Base-by-base conservation (phyloP, 35 echinoderm and acorn worm species). In the Strongylocentrotus purpuratus region DNA sequence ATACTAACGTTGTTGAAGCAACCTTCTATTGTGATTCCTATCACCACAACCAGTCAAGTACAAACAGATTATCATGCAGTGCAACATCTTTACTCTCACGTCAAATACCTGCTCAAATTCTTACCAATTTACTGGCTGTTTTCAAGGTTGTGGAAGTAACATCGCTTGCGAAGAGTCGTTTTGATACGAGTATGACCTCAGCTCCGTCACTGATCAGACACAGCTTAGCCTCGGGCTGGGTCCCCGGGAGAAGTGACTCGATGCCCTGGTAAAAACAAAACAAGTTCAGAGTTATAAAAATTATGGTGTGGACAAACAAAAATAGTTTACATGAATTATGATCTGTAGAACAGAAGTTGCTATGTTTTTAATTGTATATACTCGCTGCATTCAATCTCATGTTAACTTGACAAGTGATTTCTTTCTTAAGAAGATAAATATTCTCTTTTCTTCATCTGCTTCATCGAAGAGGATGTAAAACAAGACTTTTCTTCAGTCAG, bases 121-220 rank as follows among this genome's bases (percentile, higher is more conserved):
- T 88, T 33, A 96, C 95, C 95, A 94, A 88, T 60, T 96, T 96
- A 45, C 95, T 96, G 15, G 95, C 95, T 25, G 93, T 94, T 88
- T 94, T 86, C 2, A 96, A 35, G 22, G 92, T 92, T 22, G 94
- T 96, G 7, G 95, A 96, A 32, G 94, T 65, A 5, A 94, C 85
- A 50, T 94, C 92, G 52, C 92, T 96, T n/a, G 95, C 92, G 50
- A 96, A 96, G 45, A 96, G 91, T 94, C 85, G 88, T 33, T 96
- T 96, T 41, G 92, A 94, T 10, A 96, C 95, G 33, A 96, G 93
- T 45, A 96, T 96, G 45, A 96, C 86, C 45, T 96, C 95, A 12
- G 61, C 92, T 48, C 95, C 95, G 12, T 96, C 95, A 89, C 95
- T 96, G 48, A 93, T 86, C 7, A 96, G 93, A 61, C 92, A 94